These are phyloP conservation scores for Thunnus thynnus DNA, from an alignment of 2,113 vertebrate species.

Conservation along the genomic window DNA sequence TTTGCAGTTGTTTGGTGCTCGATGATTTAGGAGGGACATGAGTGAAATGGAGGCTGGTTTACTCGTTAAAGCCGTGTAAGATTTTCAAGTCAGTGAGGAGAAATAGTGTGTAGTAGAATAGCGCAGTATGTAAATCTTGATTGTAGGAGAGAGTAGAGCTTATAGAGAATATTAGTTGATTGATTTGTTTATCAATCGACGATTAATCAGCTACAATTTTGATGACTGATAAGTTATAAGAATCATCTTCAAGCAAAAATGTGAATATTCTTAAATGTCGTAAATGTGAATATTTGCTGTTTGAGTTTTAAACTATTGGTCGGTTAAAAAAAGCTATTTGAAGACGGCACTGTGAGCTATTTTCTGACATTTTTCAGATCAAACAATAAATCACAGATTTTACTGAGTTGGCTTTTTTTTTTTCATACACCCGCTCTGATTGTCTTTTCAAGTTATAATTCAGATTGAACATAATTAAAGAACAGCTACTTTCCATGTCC, in stretches of 20 bases:
- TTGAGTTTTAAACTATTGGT: background rate
- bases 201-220: too few relatives aligned
- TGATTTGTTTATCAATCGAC: too few relatives aligned
- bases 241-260: too few relatives aligned
- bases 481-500: background rate
- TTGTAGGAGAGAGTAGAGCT: background rate
- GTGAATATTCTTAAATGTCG: too few relatives aligned
- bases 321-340: background rate
- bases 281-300: background rate
- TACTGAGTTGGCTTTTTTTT: background rate
- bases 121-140: background rate
- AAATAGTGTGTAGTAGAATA: background rate
- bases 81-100: background rate
- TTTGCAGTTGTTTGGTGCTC: slow-evolving; percentile 37
- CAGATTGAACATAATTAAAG: background rate
- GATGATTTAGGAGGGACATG: slow-evolving; percentile 5
- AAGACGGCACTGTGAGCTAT: background rate
- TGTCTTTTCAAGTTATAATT: background rate
- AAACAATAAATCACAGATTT: background rate
- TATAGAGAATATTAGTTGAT: too few relatives aligned
- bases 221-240: too few relatives aligned
- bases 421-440: background rate
- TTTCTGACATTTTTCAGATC: background rate
- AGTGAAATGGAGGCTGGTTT: slow-evolving; percentile 1
- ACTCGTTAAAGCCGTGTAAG: background rate